Conservation (phyloP, 2,797 vertebrate genomes). For the Allobates femoralis region DNA sequence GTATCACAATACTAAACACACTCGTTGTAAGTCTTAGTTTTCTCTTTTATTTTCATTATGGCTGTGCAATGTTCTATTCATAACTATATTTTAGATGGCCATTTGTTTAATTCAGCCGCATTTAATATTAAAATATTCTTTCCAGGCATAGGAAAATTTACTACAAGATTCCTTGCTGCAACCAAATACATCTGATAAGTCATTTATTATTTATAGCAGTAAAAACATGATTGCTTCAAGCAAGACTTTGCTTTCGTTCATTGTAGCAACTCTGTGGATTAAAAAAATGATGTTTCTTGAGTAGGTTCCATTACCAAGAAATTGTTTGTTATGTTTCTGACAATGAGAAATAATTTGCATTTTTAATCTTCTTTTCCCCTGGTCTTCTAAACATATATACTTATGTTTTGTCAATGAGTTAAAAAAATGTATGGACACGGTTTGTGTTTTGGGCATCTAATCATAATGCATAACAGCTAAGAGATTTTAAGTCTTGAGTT, state of each 20-base stretch:
- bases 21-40: background rate
- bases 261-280: constrained; percentile 15
- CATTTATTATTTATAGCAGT: constrained; percentile 50
- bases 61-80: constrained; percentile 6
- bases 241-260: constrained; percentile 34
- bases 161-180: constrained; percentile 28
- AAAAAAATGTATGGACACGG: background rate
- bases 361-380: constrained; percentile 5
- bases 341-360: constrained; percentile 37
- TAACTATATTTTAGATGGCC: constrained; percentile 13
- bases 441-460: background rate
- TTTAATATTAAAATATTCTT: constrained; percentile 54
- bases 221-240: constrained; percentile 46
- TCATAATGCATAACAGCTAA: background rate
- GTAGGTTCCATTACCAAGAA: constrained; percentile 39
- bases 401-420: background rate
- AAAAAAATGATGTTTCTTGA: constrained; percentile 38
- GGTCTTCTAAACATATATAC: constrained; percentile 21
- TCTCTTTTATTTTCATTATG: background rate
- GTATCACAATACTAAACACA: background rate
- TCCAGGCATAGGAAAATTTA: constrained; percentile 44
- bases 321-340: constrained; percentile 16
- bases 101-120: constrained; percentile 28
- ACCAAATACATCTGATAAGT: constrained; percentile 52
- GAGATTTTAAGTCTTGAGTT: background rate